A percentile compares a stretch with the other conserved stretches of the same genome.
Conservation (phyloP, 2,113 vertebrate species). For the Hemiscyllium ocellatum region DNA sequence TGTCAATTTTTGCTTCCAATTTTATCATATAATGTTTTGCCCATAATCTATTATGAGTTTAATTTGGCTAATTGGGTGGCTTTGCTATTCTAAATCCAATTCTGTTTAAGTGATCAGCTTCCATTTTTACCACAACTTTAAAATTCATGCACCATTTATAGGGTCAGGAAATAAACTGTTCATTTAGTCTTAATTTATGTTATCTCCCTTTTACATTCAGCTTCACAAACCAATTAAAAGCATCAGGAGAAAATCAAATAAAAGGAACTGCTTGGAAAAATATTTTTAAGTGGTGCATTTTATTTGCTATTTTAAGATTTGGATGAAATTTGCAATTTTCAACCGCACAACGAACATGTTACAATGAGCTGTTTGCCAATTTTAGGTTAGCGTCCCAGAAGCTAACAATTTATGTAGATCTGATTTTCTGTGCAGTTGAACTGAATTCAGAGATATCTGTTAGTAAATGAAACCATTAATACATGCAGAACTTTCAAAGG, state of each 20-base stretch:
- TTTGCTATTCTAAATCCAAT: neutral
- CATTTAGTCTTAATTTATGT: neutral
- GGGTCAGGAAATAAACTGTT: neutral
- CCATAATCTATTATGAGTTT: neutral
- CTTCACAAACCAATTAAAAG: neutral
- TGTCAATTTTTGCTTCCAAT: neutral
- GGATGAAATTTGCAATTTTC: neutral
- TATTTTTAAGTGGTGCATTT: neutral
- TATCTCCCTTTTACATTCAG: neutral
- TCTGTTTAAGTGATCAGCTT: neutral
- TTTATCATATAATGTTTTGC: neutral
- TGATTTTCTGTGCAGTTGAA: neutral
- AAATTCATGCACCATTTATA: neutral
- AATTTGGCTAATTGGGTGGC: neutral
- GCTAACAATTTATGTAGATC: neutral
- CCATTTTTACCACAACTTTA: slow-evolving; percentile 6
- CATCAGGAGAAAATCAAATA: neutral
- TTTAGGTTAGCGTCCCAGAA: neutral
- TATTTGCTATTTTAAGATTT: neutral
- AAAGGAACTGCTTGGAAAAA: neutral
- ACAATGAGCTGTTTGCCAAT: neutral
- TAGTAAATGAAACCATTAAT: slow-evolving; percentile 20
- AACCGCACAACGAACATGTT: neutral
- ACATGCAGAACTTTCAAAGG: neutral
- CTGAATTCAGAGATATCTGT: neutral